Conservation (phyloP, 2,888 invertebrate genomes). For the Dryobota labecula region DNA sequence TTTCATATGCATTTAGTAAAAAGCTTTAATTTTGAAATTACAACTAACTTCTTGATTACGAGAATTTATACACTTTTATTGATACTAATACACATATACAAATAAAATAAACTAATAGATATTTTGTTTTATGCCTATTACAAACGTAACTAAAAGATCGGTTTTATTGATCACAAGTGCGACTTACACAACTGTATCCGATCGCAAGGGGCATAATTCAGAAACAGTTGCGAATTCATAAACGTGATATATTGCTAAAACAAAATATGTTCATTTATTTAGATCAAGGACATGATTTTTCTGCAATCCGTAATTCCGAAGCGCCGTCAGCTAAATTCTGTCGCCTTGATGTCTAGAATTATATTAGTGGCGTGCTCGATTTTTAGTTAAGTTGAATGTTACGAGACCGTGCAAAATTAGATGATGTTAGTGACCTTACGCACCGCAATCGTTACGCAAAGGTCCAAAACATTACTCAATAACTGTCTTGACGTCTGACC, state of each 20-base stretch:
- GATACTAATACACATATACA: too few relatives aligned
- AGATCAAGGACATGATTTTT: conserved; percentile 66
- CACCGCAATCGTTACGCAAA: conserved; percentile 81
- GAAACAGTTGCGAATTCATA: conserved; percentile 56
- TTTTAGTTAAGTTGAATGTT: conserved; percentile 78
- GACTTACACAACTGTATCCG: conserved; percentile 44
- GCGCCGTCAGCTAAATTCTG: conserved; percentile 54
- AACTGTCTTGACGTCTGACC: conserved; percentile 51
- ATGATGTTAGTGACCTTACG: conserved; percentile 87
- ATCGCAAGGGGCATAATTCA: conserved; percentile 46
- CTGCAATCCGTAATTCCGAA: conserved; percentile 61
- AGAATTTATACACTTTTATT: too few relatives aligned
- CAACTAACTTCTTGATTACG: too few relatives aligned
- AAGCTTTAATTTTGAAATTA: too few relatives aligned
- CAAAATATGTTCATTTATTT: conserved; percentile 59
- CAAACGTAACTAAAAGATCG: neutral
- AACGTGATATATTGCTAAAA: conserved; percentile 62
- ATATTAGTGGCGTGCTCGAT: conserved; percentile 69
- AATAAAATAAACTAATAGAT: too few relatives aligned
- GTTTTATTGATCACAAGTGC: conserved; percentile 11
- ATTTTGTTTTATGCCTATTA: neutral
- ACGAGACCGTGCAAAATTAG: conserved; percentile 87
- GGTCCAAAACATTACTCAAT: conserved; percentile 62
- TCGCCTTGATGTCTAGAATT: conserved; percentile 69
- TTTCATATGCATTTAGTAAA: too few relatives aligned